These are phyloP conservation scores for Leptopterna dolabrata DNA, from an alignment of 2,888 invertebrate species.

Conservation along the genomic window DNA sequence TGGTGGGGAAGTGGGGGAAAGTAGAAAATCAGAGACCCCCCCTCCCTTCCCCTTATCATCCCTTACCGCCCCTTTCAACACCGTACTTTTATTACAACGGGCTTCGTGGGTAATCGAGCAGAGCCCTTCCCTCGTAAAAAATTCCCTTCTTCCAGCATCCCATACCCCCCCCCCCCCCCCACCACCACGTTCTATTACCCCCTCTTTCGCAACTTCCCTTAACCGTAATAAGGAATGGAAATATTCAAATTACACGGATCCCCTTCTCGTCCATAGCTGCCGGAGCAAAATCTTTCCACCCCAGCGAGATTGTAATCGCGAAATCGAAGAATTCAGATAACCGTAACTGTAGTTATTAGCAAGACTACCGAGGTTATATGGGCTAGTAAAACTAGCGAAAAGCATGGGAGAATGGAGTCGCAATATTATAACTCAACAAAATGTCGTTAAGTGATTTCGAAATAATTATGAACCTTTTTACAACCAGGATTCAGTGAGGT, in stretches of 20 bases:
- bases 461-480: too few relatives aligned
- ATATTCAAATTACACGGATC: constrained; percentile 45
- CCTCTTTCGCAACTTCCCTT: not conserved
- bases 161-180: too few relatives aligned
- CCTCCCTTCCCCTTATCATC: not conserved
- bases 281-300: not conserved
- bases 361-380: too few relatives aligned
- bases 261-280: not conserved
- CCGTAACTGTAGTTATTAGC: too few relatives aligned
- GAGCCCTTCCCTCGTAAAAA: not conserved
- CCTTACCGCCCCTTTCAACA: not conserved
- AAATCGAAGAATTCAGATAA: not conserved
- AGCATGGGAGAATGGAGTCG: too few relatives aligned
- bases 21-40: not conserved
- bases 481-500: too few relatives aligned
- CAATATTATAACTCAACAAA: too few relatives aligned
- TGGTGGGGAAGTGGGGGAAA: not conserved
- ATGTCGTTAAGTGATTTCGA: too few relatives aligned
- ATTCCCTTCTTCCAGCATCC: not conserved
- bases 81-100: constrained; percentile 46
- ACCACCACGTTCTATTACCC: too few relatives aligned
- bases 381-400: too few relatives aligned
- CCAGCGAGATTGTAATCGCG: not conserved
- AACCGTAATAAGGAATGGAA: constrained; percentile 42
- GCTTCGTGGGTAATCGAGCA: constrained; percentile 52